Conservation (phyloP, 2,797 vertebrate species). For the Valencia hispanica region DNA sequence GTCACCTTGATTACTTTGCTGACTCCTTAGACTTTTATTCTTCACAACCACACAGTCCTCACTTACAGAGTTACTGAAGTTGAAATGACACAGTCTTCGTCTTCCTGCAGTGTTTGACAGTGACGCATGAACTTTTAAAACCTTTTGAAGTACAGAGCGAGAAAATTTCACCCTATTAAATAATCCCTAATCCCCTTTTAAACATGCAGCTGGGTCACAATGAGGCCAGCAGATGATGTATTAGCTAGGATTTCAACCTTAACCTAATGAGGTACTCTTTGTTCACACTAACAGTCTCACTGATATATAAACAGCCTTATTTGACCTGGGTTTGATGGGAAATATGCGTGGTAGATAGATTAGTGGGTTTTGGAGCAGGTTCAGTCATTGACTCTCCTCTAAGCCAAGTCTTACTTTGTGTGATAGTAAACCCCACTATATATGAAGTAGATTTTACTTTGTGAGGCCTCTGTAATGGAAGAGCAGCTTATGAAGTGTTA, state of each 20-base stretch:
- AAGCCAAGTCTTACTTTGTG: constrained; percentile 52
- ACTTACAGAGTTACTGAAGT: constrained; percentile 34
- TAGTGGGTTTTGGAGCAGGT: constrained; percentile 67
- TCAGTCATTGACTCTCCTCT: constrained; percentile 50
- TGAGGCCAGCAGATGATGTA: constrained; percentile 39
- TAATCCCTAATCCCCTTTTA: constrained; percentile 58
- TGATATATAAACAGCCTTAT: constrained; percentile 65
- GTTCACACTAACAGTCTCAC: constrained; percentile 45
- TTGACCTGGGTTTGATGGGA: constrained; percentile 66
- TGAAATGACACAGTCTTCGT: constrained; percentile 29
- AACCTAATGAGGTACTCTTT: constrained; percentile 60
- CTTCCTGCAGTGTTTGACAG: constrained; percentile 38
- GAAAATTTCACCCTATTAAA: constrained; percentile 43
- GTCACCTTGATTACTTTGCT: constrained; percentile 41
- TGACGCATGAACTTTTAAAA: constrained; percentile 43
- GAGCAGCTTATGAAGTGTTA: constrained; percentile 34
- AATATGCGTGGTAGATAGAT: constrained; percentile 63
- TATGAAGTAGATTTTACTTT: constrained; percentile 44
- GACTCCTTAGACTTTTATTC: constrained; percentile 28
- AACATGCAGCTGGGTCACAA: constrained; percentile 53
- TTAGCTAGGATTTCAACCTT: constrained; percentile 49
- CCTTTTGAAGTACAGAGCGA: constrained; percentile 46
- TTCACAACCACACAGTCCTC: constrained; percentile 30
- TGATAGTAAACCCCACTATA: constrained; percentile 9
- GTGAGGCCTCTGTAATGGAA: constrained; percentile 5